These are phyloP conservation scores for Lithobates pipiens DNA, from an alignment of 2,797 vertebrate species.

Conservation along the genomic window DNA sequence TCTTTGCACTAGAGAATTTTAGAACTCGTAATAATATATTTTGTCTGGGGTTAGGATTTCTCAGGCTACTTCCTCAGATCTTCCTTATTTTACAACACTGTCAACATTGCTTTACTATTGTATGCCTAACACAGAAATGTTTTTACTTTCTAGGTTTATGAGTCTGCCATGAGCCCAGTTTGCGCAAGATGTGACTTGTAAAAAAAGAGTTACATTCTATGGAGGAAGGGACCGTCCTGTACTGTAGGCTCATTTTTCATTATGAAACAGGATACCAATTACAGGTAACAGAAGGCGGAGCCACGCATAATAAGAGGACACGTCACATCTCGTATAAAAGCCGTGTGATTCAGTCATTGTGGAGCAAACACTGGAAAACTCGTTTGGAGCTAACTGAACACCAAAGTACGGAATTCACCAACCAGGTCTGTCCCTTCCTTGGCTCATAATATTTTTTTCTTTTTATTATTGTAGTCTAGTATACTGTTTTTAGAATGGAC, in stretches of 20 bases:
- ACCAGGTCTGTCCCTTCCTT: constrained; percentile 5
- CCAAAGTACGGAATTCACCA: neutral
- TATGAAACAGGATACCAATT: neutral
- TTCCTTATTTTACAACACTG: too few relatives aligned
- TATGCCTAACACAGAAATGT: neutral
- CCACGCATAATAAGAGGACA: neutral
- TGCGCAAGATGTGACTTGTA: neutral
- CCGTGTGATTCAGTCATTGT: neutral
- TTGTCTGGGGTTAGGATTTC: too few relatives aligned
- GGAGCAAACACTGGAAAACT: constrained; percentile 1
- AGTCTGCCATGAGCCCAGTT: neutral
- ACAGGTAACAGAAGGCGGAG: constrained; percentile 6
- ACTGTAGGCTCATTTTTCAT: neutral
- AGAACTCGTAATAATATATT: too few relatives aligned
- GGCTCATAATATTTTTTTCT: too few relatives aligned
- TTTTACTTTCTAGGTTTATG: neutral
- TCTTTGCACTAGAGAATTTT: too few relatives aligned
- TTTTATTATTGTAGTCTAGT: neutral
- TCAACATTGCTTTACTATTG: too few relatives aligned
- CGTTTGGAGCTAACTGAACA: constrained; percentile 2
- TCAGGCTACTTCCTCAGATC: too few relatives aligned
- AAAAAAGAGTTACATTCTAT: neutral
- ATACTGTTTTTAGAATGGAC: neutral
- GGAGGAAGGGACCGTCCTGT: neutral
- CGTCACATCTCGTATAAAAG: neutral